phyloP scores from a whole-genome alignment of 2,113 vertebrate genomes.

The Podarcis muralis region DNA sequence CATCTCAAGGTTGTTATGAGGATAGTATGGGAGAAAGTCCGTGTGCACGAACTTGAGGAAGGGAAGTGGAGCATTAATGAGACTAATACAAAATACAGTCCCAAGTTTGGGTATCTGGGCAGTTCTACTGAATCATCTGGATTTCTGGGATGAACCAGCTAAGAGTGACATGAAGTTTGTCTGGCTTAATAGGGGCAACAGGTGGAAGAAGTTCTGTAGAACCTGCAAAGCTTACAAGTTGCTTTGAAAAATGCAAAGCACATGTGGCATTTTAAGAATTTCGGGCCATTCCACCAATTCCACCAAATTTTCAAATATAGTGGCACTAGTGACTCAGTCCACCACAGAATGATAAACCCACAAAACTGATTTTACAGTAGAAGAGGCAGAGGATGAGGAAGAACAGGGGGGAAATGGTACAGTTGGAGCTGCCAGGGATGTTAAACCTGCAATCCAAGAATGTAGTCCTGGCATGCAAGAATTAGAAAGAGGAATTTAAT shows the following conservation, averaged over 20 bases:
- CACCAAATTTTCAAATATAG: background rate
- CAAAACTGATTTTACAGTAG: background rate
- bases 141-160: background rate
- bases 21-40: background rate
- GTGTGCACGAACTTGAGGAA: background rate
- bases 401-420: too few relatives aligned
- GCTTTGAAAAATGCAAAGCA: background rate
- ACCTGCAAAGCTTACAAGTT: background rate
- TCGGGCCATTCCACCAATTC: background rate
- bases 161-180: background rate
- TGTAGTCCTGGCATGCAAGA: background rate
- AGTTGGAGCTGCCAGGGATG: background rate
- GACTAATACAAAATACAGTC: background rate
- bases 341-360: background rate
- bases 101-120: background rate
- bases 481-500: constrained; percentile 7
- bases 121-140: background rate
- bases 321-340: background rate
- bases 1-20: background rate
- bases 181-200: background rate
- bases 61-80: background rate
- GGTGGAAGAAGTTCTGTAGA: background rate
- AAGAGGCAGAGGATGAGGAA: background rate
- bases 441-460: background rate
- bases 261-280: background rate